Evolutionary conservation across 2,888 invertebrate species (phyloP).

Genomic region (Lochmaea capreae): DNA sequence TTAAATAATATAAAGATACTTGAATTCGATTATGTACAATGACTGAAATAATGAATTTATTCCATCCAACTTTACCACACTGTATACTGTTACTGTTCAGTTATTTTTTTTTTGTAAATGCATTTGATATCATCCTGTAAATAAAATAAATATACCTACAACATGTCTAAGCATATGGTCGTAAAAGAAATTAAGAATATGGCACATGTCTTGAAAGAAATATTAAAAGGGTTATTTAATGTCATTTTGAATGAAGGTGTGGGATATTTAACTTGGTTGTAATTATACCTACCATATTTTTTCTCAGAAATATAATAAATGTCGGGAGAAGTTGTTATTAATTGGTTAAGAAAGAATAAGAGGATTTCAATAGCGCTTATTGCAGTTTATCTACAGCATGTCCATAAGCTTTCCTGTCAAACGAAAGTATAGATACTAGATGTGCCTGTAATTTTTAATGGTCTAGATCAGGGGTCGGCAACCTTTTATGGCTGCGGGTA

Average conservation of each 20-base stretch:
- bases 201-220: slow-evolving; percentile 2
- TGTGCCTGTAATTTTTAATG: no score
- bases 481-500: no score
- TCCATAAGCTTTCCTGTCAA: neutral
- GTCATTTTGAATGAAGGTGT: neutral
- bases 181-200: slow-evolving; percentile 1
- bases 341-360: neutral
- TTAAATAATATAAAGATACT: no score
- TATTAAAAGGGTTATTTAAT: slow-evolving; percentile 1
- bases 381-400: neutral
- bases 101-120: no score
- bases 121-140: neutral
- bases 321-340: neutral
- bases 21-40: no score
- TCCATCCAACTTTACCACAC: no score
- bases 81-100: no score
- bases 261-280: slow-evolving; percentile 2
- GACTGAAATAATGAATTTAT: no score
- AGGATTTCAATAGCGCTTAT: neutral
- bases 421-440: no score
- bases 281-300: neutral
- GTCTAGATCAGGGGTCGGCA: no score
- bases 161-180: slow-evolving; percentile 3
- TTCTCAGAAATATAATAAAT: slow-evolving; percentile 1
- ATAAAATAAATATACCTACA: neutral